Evolutionary conservation across 2,797 vertebrate species (phyloP).

Genomic region (Ctenopoma kingsleyae): DNA sequence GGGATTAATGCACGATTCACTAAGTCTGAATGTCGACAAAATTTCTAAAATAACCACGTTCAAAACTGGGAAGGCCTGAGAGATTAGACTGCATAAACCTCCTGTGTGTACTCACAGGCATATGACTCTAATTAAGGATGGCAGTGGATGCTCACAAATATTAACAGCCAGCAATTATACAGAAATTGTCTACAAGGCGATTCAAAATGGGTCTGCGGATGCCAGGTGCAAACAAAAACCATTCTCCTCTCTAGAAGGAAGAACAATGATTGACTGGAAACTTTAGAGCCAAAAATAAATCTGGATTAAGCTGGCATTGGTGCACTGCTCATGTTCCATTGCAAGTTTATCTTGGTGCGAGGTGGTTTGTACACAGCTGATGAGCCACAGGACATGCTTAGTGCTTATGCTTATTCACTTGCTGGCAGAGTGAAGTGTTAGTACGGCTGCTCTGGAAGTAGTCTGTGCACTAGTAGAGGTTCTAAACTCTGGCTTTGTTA

Average conservation of each 20-base stretch:
- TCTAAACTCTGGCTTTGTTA: conserved; percentile 22
- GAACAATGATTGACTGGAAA: conserved; percentile 59
- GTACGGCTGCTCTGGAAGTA: conserved; percentile 26
- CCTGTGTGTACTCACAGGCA: conserved; percentile 54
- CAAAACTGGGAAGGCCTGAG: conserved; percentile 38
- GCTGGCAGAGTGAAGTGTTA: conserved; percentile 20
- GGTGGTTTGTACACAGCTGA: conserved; percentile 35
- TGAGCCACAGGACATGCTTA: conserved; percentile 29
- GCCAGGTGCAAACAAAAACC: conserved; percentile 65
- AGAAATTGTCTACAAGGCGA: conserved; percentile 61
- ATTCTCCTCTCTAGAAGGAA: conserved; percentile 54
- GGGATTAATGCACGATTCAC: conserved; percentile 70
- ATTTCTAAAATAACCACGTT: conserved; percentile 54
- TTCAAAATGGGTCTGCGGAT: conserved; percentile 52
- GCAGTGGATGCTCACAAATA: conserved; percentile 64
- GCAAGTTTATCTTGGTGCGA: conserved; percentile 23
- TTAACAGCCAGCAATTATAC: conserved; percentile 66
- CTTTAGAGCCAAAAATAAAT: conserved; percentile 70
- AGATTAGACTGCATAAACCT: conserved; percentile 50
- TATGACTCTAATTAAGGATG: conserved; percentile 70
- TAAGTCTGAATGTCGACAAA: conserved; percentile 50
- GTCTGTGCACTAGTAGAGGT: conserved; percentile 25
- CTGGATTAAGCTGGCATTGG: conserved; percentile 61
- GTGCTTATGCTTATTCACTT: conserved; percentile 27
- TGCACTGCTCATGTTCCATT: conserved; percentile 20